Percentiles rank a stretch among this genome's conserved stretches.
phyloP scores from a whole-genome alignment of 2,797 vertebrate species.

The Falco naumanni region DNA sequence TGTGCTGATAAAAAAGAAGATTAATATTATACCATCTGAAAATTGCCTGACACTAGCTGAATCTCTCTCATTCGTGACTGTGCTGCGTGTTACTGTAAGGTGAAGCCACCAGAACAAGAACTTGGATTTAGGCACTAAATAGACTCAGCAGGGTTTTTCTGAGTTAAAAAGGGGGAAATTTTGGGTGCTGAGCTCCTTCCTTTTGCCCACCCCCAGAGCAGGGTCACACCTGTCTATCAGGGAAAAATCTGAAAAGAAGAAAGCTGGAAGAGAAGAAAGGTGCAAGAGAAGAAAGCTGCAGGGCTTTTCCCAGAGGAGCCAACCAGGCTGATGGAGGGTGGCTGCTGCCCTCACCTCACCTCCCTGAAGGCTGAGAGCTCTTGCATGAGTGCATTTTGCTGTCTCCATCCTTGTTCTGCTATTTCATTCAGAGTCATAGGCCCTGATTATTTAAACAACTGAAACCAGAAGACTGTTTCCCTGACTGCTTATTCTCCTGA shows the following conservation, averaged over 20 bases:
- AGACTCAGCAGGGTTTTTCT: neutral
- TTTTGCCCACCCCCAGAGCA: neutral
- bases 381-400: neutral
- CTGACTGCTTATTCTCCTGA: neutral
- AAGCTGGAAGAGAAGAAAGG: slow-evolving; percentile 42
- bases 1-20: slow-evolving; percentile 49
- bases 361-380: neutral
- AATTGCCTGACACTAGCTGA: neutral
- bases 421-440: neutral
- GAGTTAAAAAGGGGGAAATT: neutral
- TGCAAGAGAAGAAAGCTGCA: slow-evolving; percentile 58
- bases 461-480: neutral
- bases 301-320: slow-evolving; percentile 64
- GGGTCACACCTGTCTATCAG: slow-evolving; percentile 49
- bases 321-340: neutral
- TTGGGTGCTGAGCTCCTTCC: neutral
- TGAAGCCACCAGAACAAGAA: neutral
- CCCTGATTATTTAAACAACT: neutral
- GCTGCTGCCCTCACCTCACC: slow-evolving; percentile 55
- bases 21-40: slow-evolving; percentile 47
- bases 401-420: neutral
- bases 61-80: neutral
- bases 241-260: slow-evolving; percentile 40
- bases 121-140: neutral
- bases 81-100: neutral